Evolutionary conservation across 30 jellyfish, hydroid and myxozoan genomes (phyloP).

Genomic region (Pseudorhiza aurosa): DNA sequence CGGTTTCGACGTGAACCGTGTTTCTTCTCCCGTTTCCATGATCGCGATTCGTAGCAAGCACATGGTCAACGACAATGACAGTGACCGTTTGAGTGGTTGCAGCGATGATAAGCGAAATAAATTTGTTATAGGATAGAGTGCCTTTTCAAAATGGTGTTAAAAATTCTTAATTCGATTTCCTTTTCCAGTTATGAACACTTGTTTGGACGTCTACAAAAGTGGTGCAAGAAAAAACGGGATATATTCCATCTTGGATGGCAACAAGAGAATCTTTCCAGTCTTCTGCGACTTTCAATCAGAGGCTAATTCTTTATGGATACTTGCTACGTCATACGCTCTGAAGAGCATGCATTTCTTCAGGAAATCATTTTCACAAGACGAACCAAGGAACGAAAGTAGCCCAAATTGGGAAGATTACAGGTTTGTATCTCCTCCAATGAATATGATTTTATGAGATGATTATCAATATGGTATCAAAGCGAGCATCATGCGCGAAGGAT

Average conservation of each 20-base stretch:
- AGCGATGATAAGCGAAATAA: no score
- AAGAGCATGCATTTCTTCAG: neutral
- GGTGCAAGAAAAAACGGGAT: neutral
- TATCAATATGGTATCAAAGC: neutral
- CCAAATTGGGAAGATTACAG: slow-evolving; percentile 2
- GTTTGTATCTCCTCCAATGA: neutral
- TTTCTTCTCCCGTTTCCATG: no score
- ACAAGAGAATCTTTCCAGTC: neutral
- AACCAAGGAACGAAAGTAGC: neutral
- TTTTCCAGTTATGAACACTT: neutral
- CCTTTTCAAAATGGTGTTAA: no score
- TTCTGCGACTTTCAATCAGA: slow-evolving; percentile 9
- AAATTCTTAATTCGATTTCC: no score
- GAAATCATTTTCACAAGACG: no score
- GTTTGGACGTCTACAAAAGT: neutral
- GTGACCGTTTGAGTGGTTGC: no score
- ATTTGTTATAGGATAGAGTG: no score
- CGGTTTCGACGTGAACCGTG: no score
- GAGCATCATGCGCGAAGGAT: no score
- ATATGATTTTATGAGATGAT: neutral
- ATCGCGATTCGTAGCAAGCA: no score
- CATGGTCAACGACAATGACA: no score
- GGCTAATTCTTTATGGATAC: neutral
- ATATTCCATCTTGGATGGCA: neutral
- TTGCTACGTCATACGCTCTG: neutral